These are phyloP conservation scores for Synanceia verrucosa DNA, from an alignment of 2,797 vertebrate genomes.

Conservation along the genomic window DNA sequence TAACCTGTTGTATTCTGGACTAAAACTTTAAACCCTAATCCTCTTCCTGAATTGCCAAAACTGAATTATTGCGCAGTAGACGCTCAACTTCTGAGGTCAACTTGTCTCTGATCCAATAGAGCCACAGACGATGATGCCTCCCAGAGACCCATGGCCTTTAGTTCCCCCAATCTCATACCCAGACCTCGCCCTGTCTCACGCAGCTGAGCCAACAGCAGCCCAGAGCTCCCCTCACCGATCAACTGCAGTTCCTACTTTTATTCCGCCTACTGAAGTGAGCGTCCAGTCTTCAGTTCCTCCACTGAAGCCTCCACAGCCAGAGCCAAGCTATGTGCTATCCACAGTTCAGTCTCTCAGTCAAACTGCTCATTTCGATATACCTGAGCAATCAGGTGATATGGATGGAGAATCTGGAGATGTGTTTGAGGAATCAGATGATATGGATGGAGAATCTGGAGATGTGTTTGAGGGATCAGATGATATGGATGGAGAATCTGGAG, in stretches of 20 bases:
- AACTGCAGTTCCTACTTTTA: not conserved
- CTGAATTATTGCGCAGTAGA: not conserved
- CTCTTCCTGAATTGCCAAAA: not conserved
- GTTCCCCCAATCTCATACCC: too few species aligned
- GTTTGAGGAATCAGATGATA: not conserved
- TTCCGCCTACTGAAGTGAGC: not conserved
- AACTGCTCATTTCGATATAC: not conserved
- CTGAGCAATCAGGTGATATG: not conserved
- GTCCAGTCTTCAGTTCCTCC: not conserved
- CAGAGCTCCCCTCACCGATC: not conserved
- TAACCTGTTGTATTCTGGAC: not conserved
- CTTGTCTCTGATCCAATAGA: constrained; percentile 45
- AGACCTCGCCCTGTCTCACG: not conserved
- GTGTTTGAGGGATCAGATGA: not conserved
- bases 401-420: too few species aligned
- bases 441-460: too few species aligned
- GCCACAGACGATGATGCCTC: not conserved
- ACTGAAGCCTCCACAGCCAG: not conserved
- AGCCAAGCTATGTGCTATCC: not conserved
- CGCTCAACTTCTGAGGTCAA: not conserved
- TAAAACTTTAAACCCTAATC: not conserved
- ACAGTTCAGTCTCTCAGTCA: not conserved
- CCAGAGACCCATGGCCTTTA: not conserved
- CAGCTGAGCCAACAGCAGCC: not conserved
- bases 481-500: not conserved